Base-by-base conservation (phyloP, 2,113 vertebrate species). In the Dicentrarchus labrax region DNA sequence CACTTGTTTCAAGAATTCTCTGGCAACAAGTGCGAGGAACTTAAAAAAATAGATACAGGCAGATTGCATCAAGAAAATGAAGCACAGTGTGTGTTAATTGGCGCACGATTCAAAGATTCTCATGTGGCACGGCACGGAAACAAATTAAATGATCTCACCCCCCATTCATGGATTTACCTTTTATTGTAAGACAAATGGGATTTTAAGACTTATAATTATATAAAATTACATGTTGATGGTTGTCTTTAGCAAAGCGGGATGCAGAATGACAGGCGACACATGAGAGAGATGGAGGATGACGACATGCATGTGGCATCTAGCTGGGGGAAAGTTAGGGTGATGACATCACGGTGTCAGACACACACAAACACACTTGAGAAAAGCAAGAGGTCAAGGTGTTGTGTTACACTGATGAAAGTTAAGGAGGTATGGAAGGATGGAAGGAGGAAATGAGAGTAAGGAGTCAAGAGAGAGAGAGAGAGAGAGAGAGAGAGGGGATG, bases 341-440 rank as follows among this genome's bases (percentile, higher is more conserved):
- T 80, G 87, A 84, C 78, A 84, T 89, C 91, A 90, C 38, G 1
- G 57, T 9, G 74, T 73, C 72, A 54, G 30, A 81, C 36, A 53
- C 45, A 41, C 71, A 64, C 62, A 73, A 24, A 54, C 15, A 43
- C 48, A 77, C 72, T 5, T 0, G 30, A 64, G 17, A 73, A 22
- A 0, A 53, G 72, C 41, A 2, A 2, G 75, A 75, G 64, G 84
- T 68, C 65, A 22, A 80, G 36, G 78, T 61, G 76, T 75, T 48
- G 54, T 36, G 82, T 88, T 84, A 71, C 72, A 0, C n/a, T 6
- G 54, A 82, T 56, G 66, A 51, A 73, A 80, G 74, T 19, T 3
- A 54, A 45, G 57, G 76, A 73, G 45, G 24, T 11, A 21, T 5
- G 21, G 53, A 53, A 3, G 41, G 39, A 38, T 6, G 67, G 61